These are phyloP conservation scores for Leptoclinus maculatus DNA, from an alignment of 2,797 vertebrate species.

Conservation along the genomic window DNA sequence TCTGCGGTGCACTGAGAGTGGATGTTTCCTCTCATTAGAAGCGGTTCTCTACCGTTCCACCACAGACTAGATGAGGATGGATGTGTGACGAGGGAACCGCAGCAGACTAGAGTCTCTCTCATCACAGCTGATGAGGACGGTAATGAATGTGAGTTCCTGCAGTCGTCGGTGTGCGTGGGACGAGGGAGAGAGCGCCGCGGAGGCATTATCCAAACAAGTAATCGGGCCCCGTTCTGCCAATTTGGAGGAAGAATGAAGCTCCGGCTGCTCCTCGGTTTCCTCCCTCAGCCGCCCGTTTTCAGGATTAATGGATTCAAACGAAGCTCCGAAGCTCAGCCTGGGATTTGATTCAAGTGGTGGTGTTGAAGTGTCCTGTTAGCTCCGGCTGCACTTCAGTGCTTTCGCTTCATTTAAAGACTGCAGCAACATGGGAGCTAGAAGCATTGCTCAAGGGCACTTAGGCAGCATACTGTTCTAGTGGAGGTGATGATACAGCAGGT, in stretches of 20 bases:
- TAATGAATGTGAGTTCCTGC: constrained; percentile 47
- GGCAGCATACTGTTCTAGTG: background rate
- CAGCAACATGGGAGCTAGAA: background rate
- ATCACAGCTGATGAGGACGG: constrained; percentile 51
- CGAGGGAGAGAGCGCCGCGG: constrained; percentile 22
- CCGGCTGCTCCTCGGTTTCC: constrained; percentile 45
- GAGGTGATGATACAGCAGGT: background rate
- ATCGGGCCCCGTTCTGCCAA: constrained; percentile 42
- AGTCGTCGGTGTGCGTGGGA: constrained; percentile 34
- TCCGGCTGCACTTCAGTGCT: background rate
- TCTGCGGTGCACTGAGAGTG: background rate
- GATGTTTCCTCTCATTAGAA: constrained; percentile 4
- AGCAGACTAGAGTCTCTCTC: constrained; percentile 33
- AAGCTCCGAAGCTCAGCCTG: constrained; percentile 12
- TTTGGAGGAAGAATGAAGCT: constrained; percentile 63
- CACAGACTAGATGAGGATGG: constrained; percentile 18
- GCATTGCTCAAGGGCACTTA: background rate
- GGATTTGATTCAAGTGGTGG: constrained; percentile 21
- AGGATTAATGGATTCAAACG: constrained; percentile 26
- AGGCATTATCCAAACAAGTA: constrained; percentile 30
- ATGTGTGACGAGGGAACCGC: constrained; percentile 25
- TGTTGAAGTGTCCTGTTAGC: constrained; percentile 5
- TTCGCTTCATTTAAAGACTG: background rate
- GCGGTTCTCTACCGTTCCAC: rapidly evolving
- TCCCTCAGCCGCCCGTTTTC: constrained; percentile 33